Conservation (phyloP, 2,888 invertebrate species). For the Carabus problematicus region DNA sequence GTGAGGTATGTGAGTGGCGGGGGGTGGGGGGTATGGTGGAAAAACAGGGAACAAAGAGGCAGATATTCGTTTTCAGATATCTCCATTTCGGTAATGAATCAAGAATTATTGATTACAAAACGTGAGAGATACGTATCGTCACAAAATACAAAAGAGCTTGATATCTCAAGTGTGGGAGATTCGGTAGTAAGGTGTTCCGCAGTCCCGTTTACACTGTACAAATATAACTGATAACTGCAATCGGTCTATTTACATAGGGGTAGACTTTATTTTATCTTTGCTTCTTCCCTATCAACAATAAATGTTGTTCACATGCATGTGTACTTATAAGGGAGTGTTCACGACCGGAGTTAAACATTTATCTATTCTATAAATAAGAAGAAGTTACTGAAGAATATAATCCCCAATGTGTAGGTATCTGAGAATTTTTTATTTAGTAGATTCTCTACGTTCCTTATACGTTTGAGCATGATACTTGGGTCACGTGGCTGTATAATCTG, state of each 20-base stretch:
- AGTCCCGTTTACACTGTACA: conserved; percentile 19
- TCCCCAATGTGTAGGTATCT: too few relatives aligned
- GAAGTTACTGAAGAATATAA: too few relatives aligned
- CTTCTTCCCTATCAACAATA: background rate
- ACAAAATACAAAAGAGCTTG: conserved; percentile 31
- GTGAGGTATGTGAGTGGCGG: background rate
- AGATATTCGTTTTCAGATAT: conserved; percentile 25
- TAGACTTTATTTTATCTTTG: too few relatives aligned
- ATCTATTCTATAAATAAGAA: too few relatives aligned
- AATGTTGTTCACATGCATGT: too few relatives aligned
- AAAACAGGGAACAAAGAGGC: conserved; percentile 8
- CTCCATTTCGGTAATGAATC: conserved; percentile 39
- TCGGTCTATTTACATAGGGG: background rate
- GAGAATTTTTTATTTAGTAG: too few relatives aligned
- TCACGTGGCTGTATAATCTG: too few relatives aligned
- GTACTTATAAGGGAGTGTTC: too few relatives aligned
- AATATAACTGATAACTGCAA: background rate
- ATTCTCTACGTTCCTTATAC: too few relatives aligned
- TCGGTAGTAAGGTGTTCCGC: conserved; percentile 14
- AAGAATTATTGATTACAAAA: conserved; percentile 39
- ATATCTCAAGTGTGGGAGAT: conserved; percentile 20
- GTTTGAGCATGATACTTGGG: too few relatives aligned
- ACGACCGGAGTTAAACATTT: too few relatives aligned
- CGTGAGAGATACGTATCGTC: conserved; percentile 25
- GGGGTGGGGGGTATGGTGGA: background rate